These are phyloP conservation scores for Podabrus alpinus DNA, from an alignment of 2,888 invertebrate species.

Conservation along the genomic window DNA sequence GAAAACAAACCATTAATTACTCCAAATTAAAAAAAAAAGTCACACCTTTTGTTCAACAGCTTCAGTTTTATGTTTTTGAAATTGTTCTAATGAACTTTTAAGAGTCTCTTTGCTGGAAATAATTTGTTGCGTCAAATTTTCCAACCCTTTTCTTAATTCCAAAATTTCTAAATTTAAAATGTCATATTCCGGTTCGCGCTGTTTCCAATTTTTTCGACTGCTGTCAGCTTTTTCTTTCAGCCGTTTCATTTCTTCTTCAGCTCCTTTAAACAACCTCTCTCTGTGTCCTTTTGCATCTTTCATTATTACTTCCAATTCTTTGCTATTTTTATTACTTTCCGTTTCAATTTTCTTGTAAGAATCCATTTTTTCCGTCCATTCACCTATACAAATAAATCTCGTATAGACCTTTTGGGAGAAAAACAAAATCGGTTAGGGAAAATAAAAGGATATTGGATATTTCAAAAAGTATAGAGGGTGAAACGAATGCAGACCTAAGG, in stretches of 20 bases:
- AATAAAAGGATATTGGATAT: too few relatives aligned
- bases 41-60: slow-evolving; percentile 48
- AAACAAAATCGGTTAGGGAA: too few relatives aligned
- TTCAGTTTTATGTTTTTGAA: slow-evolving; percentile 54
- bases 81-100: slow-evolving; percentile 55
- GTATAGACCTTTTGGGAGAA: too few relatives aligned
- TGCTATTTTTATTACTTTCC: slow-evolving; percentile 59
- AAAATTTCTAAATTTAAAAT: slow-evolving; percentile 77
- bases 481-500: too few relatives aligned
- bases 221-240: slow-evolving; percentile 74
- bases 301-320: slow-evolving; percentile 74
- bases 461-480: too few relatives aligned
- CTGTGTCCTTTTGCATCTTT: slow-evolving; percentile 78
- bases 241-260: slow-evolving; percentile 67
- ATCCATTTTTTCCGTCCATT: slow-evolving; percentile 58
- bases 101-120: slow-evolving; percentile 57
- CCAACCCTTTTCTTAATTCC: slow-evolving; percentile 72
- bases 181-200: slow-evolving; percentile 74
- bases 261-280: slow-evolving; percentile 72
- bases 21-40: background rate
- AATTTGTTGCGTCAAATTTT: slow-evolving; percentile 62
- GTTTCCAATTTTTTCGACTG: slow-evolving; percentile 76
- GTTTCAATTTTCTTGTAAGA: slow-evolving; percentile 60
- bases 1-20: background rate
- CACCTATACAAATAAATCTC: slow-evolving; percentile 43